Base-by-base conservation (phyloP, 2,888 invertebrate genomes). In the Volucella inanis region DNA sequence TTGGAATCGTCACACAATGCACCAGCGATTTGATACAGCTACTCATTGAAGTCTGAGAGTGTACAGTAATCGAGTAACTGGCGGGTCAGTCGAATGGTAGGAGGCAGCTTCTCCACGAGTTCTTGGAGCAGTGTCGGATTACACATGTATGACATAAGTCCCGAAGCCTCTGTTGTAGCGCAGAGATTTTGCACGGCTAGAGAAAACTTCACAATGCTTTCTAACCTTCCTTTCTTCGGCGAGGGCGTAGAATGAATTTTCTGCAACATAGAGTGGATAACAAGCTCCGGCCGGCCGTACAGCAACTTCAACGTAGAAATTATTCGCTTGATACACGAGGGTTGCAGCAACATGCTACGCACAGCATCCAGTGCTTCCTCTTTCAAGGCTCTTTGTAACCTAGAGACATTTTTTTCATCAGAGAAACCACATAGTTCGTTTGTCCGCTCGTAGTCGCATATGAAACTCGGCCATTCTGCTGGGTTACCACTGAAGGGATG, bases 101-200 rank as follows among this genome's bases (percentile, higher is more conserved):
- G 15, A 15, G 57, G 57, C 57, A 59, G 11, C 43, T 59, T 41
- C 11, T n/a, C n/a, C n/a, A n/a, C n/a, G n/a, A 59, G 12, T 12
- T 59, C 59, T 6, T 59, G 59, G 11, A 41, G 43, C 59, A 59
- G 41, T 18, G 59, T 59, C 1, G 43, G 43, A 18, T 39, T 55
- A 55, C 38, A 38, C 14, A 38, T 4, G 39, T 55, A 39, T 6
- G 9, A 14, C n/a, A 38, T n/a, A 38, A 55, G 55, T 14, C 55
- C 55, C 1, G 45, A 70, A 3, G 65, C 59, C 9, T 77, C 65
- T 2, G 72, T 22, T 1, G 65, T 49, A 3, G 76, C 41, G n/a
- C 71, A 71, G 22, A 77, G 61, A 9, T 72, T 77, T 11, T 77
- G 41, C 2, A 82, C 65, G 11, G 52, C 45, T 38, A 77, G 47